phyloP scores from a whole-genome alignment of 2,797 vertebrate genomes.

The Chelidonichthys spinosus region DNA sequence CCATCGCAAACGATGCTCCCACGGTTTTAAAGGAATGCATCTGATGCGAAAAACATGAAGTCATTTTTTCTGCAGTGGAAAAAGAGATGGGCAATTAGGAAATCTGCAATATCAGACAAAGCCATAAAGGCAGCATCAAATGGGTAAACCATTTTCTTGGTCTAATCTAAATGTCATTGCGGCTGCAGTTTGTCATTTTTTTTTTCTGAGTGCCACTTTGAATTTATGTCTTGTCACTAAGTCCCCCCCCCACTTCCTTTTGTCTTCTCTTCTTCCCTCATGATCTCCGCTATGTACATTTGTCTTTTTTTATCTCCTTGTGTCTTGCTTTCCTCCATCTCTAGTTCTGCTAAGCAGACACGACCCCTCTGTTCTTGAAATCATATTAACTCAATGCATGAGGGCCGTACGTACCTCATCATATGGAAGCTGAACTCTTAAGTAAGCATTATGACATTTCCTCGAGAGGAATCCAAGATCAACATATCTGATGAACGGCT shows the following conservation, averaged over 20 bases:
- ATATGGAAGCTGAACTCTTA: conserved; percentile 35
- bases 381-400: conserved; percentile 36
- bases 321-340: conserved; percentile 1
- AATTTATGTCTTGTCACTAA: conserved; percentile 36
- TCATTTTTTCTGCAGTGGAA: conserved; percentile 51
- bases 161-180: conserved; percentile 61
- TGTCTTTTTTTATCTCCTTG: conserved; percentile 13
- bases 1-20: conserved; percentile 32
- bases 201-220: conserved; percentile 21
- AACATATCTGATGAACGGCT: conserved; percentile 36
- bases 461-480: conserved; percentile 48
- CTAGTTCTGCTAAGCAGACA: conserved; percentile 6
- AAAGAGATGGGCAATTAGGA: conserved; percentile 42
- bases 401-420: conserved; percentile 34
- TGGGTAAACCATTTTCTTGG: conserved; percentile 60
- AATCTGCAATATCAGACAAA: conserved; percentile 48
- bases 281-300: neutral
- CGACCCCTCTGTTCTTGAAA: conserved; percentile 43
- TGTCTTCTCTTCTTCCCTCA: conserved; percentile 4
- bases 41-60: conserved; percentile 61
- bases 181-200: conserved; percentile 51
- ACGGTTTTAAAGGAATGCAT: conserved; percentile 23
- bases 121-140: conserved; percentile 47
- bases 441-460: conserved; percentile 52
- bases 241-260: conserved; percentile 22